Evolutionary conservation across 2,113 vertebrate species (phyloP), one percentile per base, ranked within the genome.

Genomic region (Nestor notabilis): DNA sequence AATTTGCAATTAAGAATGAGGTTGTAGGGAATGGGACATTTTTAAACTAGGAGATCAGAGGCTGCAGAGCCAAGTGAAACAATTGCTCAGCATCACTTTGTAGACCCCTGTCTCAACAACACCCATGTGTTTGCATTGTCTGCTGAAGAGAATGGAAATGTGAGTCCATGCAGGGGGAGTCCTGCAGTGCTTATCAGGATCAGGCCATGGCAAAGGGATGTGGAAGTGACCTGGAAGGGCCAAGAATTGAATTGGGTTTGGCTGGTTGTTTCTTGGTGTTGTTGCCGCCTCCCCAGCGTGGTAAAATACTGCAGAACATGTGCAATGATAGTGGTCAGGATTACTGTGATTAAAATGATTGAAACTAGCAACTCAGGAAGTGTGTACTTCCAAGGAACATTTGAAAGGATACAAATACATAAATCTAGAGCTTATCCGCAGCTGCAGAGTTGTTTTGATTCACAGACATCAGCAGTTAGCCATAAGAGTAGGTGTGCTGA

Each of bases 1-100:
- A 71, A 87, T 88, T 95, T 74, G 66, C 93, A 96, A 81, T 94
- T 91, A 90, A 96, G 95, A 93, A 93, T 83, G 76, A 92, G 78
- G 68, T 80, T 65, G 60, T 87, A 75, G 77, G 83, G 60, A 84
- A 87, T 7, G 35, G 35, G 74, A 78, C 52, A 11, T 52, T 93
- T 95, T 92, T 35, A 66, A 92, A 46, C 29, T 58, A 79, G 29
- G 78, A 89, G 75, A 91, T 88, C 66, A 83, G 82, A 80, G 82
- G 28, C 39, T 88, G 29, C 39, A 60, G 55, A 95, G 81, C 78
- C 90, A 88, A 96, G 35, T 58, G 79, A 90, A 93, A 90, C 71
- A 93, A 14, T 83, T 69, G 35, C 61, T 65, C 52, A 72, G 78
- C 17, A 4, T 76, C 35, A 9, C n/a, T 83, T 82, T 16, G 14